A percentile compares a stretch with the other conserved stretches of the same genome.
These are phyloP conservation scores for Murina feae DNA, from an alignment of 2,113 vertebrate genomes.

Conservation along the genomic window DNA sequence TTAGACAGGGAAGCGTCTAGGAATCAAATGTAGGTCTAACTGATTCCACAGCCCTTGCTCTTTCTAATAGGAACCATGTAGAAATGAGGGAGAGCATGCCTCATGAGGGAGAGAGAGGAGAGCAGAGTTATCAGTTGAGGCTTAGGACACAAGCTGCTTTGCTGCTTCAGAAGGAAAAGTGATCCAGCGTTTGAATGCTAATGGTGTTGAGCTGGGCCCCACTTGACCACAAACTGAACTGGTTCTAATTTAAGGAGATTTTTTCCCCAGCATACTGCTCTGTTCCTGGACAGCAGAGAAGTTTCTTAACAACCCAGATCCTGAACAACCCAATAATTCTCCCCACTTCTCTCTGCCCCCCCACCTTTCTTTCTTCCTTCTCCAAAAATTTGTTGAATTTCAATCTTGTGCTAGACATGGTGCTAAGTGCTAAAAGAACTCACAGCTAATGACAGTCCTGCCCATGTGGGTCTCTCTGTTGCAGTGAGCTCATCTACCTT, in stretches of 20 bases:
- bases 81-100: background rate
- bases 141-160: background rate
- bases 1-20: no score
- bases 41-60: background rate
- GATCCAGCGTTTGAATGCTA: background rate
- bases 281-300: background rate
- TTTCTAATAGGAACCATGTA: background rate
- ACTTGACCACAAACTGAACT: background rate
- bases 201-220: rapidly evolving
- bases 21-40: no score
- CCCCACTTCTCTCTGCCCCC: background rate
- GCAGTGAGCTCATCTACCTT: rapidly evolving
- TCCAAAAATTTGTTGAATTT: background rate
- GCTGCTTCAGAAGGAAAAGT: background rate
- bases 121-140: background rate
- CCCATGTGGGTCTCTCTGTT: background rate
- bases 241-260: background rate
- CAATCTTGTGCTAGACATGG: rapidly evolving
- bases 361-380: background rate
- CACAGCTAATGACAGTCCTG: rapidly evolving
- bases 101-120: background rate
- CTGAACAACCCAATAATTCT: background rate
- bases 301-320: background rate
- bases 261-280: background rate
- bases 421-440: background rate